phyloP scores from a whole-genome alignment of 2,113 vertebrate genomes.

The Mus pahari region DNA sequence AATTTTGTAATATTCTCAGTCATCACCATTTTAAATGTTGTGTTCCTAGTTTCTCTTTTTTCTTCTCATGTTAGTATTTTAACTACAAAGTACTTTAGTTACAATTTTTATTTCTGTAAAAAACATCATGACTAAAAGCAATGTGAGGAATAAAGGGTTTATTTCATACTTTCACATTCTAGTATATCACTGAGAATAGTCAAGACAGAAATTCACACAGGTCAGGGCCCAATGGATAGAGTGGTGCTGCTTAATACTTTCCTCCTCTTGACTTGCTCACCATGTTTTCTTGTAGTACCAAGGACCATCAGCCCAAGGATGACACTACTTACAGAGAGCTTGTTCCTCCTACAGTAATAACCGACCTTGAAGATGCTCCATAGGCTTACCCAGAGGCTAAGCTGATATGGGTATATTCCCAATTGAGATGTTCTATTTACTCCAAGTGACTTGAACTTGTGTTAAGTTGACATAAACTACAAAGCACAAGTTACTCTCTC shows the following conservation, averaged over 20 bases:
- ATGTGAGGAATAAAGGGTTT: background rate
- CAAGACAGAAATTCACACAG: background rate
- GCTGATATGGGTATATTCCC: background rate
- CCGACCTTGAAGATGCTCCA: background rate
- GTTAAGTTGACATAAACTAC: background rate
- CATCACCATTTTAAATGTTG: background rate
- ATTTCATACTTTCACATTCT: background rate
- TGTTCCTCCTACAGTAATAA: accelerated
- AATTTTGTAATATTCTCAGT: background rate
- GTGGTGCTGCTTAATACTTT: background rate
- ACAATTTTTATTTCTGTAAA: background rate
- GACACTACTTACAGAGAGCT: background rate
- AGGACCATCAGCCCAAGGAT: background rate
- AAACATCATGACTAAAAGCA: background rate
- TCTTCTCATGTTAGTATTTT: background rate
- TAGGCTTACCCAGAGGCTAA: background rate
- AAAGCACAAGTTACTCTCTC: background rate
- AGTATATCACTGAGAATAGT: background rate
- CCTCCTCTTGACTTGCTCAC: background rate
- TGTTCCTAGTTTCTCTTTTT: background rate
- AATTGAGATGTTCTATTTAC: background rate
- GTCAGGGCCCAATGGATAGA: background rate
- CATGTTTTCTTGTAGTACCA: background rate
- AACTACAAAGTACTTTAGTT: background rate
- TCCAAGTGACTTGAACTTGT: background rate